These are phyloP conservation scores for Redunca redunca DNA, from an alignment of 2,113 vertebrate genomes.

Conservation along the genomic window DNA sequence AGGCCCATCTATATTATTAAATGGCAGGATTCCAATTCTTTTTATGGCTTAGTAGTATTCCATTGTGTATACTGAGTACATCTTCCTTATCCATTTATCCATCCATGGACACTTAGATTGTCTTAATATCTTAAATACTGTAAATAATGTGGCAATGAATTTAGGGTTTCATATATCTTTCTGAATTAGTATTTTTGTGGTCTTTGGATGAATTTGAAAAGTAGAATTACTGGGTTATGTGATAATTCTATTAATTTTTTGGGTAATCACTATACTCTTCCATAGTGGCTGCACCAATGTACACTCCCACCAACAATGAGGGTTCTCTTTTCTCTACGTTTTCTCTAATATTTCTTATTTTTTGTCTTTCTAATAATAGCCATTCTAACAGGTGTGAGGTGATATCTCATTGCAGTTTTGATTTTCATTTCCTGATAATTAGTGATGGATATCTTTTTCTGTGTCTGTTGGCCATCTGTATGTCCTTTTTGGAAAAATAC, in stretches of 20 bases:
- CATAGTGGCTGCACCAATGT: neutral
- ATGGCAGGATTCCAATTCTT: neutral
- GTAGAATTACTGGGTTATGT: neutral
- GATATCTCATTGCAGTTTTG: neutral
- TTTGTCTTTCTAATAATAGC: neutral
- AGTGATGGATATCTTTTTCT: neutral
- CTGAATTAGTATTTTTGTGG: neutral
- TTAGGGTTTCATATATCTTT: neutral
- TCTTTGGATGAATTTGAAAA: neutral
- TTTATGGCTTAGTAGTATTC: neutral
- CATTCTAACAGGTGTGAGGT: neutral
- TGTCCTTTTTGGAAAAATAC: neutral
- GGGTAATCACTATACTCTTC: neutral
- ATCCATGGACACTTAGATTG: neutral
- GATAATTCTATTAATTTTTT: neutral
- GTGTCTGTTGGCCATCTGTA: neutral
- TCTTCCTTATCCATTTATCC: neutral
- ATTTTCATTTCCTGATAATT: neutral
- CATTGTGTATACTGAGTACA: neutral
- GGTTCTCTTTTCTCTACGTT: neutral
- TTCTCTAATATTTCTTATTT: neutral
- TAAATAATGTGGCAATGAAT: neutral
- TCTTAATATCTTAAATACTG: neutral
- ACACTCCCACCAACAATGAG: neutral
- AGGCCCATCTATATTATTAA: neutral